Base-by-base conservation (phyloP, 2,888 invertebrate genomes). In the Microplitis manilae region DNA sequence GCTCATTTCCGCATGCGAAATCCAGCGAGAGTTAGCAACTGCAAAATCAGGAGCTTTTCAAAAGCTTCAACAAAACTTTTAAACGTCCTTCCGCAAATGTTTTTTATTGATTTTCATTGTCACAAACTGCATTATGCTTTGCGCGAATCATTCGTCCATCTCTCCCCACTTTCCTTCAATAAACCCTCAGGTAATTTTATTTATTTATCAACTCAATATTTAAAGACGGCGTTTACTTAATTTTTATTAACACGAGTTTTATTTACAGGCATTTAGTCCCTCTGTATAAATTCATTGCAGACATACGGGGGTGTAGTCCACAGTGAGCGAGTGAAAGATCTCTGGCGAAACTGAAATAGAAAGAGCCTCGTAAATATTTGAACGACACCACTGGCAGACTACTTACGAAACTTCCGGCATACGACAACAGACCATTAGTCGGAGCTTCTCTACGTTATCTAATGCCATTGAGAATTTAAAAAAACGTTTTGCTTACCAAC, bases 1-100 rank as follows among this genome's bases (percentile, higher is more conserved):
- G 70, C 78, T 79, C 70, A 79, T 77, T 80, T 80, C 79, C 80
- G 74, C 70, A 15, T 75, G 61, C 59, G 38, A 38, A 68, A 70
- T 9, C n/a, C n/a, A 38, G 38, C 1, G 5, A 60, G 70, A 70
- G 70, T 70, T 70, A 30, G 38, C 30, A 70, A 70, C 60, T 70
- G 70, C 70, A 17, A 70, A 70, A 70, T 70, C 70, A 70, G 60
- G 30, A 60, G 30, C 60, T 70, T 70, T 65, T 65, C 13, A 65
- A 30, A 65, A 65, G 65, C 65, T 30, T 13, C 50, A 50, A 30
- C 9, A 20, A 65, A 65, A 65, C 65, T 65, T 65, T 65, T 30
- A 6, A 65, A 65, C 9, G 65, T 65, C 17, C 20, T 65, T 38
- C 20, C 13, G 13, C 5, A 65, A 65, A 65, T 65, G 30, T 65